phyloP scores from a whole-genome alignment of 2,888 invertebrate genomes.

The Rhorus exstirpatorius region DNA sequence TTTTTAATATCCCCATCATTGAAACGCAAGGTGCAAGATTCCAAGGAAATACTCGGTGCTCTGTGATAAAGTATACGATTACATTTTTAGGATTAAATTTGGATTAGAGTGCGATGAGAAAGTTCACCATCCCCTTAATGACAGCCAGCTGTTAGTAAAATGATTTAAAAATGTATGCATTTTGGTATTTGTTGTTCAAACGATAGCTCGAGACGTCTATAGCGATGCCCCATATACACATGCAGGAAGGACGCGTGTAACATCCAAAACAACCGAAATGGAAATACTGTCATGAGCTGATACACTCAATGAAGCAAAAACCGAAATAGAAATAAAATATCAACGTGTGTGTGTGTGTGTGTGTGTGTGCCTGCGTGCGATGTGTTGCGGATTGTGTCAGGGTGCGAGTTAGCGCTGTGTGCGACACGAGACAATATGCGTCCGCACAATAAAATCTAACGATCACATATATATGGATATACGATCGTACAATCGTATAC shows the following conservation, averaged over 20 bases:
- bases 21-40: too few species aligned
- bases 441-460: conserved; percentile 70
- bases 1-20: too few species aligned
- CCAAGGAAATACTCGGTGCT: too few species aligned
- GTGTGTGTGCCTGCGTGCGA: background rate
- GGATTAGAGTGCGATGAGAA: too few species aligned
- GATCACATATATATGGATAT: conserved; percentile 62
- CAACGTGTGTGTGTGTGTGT: conserved; percentile 23
- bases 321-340: conserved; percentile 63
- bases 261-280: conserved; percentile 12
- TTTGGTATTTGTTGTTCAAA: background rate
- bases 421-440: conserved; percentile 33
- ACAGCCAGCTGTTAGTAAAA: too few species aligned
- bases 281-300: conserved; percentile 8
- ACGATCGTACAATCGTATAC: conserved; percentile 67
- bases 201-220: background rate
- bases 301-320: conserved; percentile 55
- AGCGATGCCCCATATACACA: too few species aligned
- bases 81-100: too few species aligned
- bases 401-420: conserved; percentile 13
- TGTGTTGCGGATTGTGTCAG: background rate
- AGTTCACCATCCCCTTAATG: too few species aligned
- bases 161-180: too few species aligned
- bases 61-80: too few species aligned
- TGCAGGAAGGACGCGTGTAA: background rate